Evolutionary conservation across 2,888 invertebrate species (phyloP), one percentile per base, ranked within the genome.

Genomic region (Tetragonisca angustula): DNA sequence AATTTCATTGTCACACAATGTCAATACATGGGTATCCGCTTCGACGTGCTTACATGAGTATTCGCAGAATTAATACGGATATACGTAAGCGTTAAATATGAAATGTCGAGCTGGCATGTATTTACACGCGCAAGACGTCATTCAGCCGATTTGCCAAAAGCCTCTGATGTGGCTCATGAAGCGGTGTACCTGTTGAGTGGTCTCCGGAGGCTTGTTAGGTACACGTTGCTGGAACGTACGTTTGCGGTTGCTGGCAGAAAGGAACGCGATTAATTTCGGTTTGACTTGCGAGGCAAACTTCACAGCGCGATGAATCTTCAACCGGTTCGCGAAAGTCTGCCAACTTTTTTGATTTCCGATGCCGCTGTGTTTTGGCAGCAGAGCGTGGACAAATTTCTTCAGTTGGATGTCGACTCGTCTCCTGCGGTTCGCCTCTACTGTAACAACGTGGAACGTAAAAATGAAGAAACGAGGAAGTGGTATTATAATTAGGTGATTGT

Each of bases 101-200:
- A 54, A 78, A 77, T 32, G 78, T 71, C 64, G 36, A 21, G 68
- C 32, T 9, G 56, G 6, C 36, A 50, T 76, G 68, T 73, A 68
- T 83, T 65, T 83, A 61, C 61, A 69, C 61, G 61, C 27, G 73
- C 36, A 65, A 80, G 73, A 87, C 72, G 79, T 76, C 68, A 80
- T 83, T 77, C 79, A 65, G 73, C 77, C 76, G 83, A 88, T 87
- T 87, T 84, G 86, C 73, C 77, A 71, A 84, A 87, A 86, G 67
- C 81, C 84, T 82, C 80, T 65, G 84, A 83, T 71, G 80, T 70
- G 83, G 81, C 78, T 86, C 69, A 59, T 84, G 78, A 85, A 81
- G 52, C 71, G 78, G 67, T 86, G 65, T 88, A 90, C 90, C 90
- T 90, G 90, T 90, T 90, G 90, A 90, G 90, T 90, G 85, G 86